Conservation (phyloP, 2,888 invertebrate genomes). For the Seira ritae region DNA sequence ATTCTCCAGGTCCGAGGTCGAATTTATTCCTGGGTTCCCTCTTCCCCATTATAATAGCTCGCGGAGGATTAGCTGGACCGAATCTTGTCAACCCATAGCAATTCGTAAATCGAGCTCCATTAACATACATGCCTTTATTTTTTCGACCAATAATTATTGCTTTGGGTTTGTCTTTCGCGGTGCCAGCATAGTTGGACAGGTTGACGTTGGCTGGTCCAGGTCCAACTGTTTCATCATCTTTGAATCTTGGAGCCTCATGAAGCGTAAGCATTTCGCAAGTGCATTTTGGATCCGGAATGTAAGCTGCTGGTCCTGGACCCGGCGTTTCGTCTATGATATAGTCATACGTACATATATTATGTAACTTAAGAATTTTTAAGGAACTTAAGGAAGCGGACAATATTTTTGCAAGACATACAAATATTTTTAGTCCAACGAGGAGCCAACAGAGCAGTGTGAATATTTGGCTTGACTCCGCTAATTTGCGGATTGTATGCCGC, state of each 20-base stretch:
- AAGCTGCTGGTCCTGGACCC: conserved; percentile 54
- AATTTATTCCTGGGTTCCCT: conserved; percentile 6
- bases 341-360: background rate
- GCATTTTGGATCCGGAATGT: conserved; percentile 30
- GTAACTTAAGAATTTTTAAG: no score
- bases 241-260: conserved; percentile 47
- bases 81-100: conserved; percentile 55
- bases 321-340: conserved; percentile 47
- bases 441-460: conserved; percentile 33
- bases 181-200: conserved; percentile 18
- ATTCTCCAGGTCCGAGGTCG: conserved; percentile 58
- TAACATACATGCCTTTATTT: background rate
- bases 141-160: conserved; percentile 48
- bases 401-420: conserved; percentile 28
- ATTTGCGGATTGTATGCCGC: conserved; percentile 55
- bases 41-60: conserved; percentile 43
- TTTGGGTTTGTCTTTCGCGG: conserved; percentile 47
- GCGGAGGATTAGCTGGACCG: conserved; percentile 53
- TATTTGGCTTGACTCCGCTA: conserved; percentile 28
- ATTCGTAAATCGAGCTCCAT: conserved; percentile 48
- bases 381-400: background rate
- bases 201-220: conserved; percentile 53
- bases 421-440: conserved; percentile 54
- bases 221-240: conserved; percentile 40
- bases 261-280: conserved; percentile 36